Percentiles rank a stretch among this genome's conserved stretches.
Evolutionary conservation across 2,888 invertebrate species (phyloP).

Genomic region (Auanema sp.): DNA sequence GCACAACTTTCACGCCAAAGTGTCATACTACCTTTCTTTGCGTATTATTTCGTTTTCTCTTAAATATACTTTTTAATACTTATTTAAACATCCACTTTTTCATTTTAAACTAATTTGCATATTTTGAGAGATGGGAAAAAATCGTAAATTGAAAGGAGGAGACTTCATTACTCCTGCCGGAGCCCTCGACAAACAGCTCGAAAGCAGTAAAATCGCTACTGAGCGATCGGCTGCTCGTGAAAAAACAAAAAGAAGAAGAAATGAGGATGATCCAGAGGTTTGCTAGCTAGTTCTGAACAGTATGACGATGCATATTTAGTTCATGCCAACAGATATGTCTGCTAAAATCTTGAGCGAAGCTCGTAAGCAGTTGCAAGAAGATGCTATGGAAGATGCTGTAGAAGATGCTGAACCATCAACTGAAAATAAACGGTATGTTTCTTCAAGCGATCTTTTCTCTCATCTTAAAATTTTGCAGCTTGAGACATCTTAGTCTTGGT

Average conservation of each 20-base stretch:
- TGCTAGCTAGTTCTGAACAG: constrained; percentile 6
- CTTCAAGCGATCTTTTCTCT: background rate
- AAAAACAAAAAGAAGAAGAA: constrained; percentile 40
- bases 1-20: no score
- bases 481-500: constrained; percentile 40
- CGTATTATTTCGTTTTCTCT: no score
- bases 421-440: constrained; percentile 11
- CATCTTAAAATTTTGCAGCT: background rate
- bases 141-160: constrained; percentile 40
- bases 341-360: constrained; percentile 51
- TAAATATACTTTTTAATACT: no score
- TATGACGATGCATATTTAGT: constrained; percentile 31
- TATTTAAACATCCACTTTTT: no score
- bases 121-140: constrained; percentile 45
- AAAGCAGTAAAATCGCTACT: constrained; percentile 43
- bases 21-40: no score
- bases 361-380: constrained; percentile 43
- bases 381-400: constrained; percentile 28
- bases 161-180: constrained; percentile 46
- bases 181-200: constrained; percentile 51
- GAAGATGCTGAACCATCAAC: constrained; percentile 11
- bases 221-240: constrained; percentile 34
- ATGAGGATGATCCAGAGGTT: constrained; percentile 31
- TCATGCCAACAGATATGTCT: constrained; percentile 41
- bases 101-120: background rate